Conservation (phyloP, 1,140 invertebrate genomes). For the Drosophila guanche region DNA sequence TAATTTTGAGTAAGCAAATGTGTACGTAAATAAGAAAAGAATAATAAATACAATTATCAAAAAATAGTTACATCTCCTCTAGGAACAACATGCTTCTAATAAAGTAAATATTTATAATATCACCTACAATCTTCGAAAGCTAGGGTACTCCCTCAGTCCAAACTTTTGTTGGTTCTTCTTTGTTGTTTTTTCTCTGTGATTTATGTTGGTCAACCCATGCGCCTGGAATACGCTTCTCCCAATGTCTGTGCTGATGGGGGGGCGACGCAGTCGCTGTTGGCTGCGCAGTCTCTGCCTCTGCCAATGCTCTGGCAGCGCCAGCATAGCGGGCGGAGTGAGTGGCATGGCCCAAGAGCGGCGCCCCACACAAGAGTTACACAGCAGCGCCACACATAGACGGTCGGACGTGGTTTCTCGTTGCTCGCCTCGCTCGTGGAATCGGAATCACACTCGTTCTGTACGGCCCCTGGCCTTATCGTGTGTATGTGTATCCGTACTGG, state of each 20-base stretch:
- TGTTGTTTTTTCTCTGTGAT: background rate
- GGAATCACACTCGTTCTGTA: constrained; percentile 31
- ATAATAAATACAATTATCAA: no score
- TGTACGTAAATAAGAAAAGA: background rate
- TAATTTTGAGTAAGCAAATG: no score
- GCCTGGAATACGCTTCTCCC: constrained; percentile 16
- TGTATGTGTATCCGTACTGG: constrained; percentile 30
- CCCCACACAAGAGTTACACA: constrained; percentile 67
- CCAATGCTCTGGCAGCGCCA: constrained; percentile 27
- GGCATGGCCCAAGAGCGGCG: constrained; percentile 38
- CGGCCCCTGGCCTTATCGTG: constrained; percentile 47
- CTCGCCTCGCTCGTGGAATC: constrained; percentile 40
- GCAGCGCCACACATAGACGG: constrained; percentile 72
- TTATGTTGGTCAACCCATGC: background rate
- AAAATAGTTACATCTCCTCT: background rate
- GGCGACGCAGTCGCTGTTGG: background rate
- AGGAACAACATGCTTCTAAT: no score
- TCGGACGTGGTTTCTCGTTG: constrained; percentile 40
- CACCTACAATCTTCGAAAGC: no score
- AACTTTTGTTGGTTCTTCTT: background rate
- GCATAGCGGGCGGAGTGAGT: constrained; percentile 53
- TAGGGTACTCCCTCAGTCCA: no score
- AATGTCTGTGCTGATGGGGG: constrained; percentile 7
- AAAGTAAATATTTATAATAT: no score
- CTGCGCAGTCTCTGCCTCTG: constrained; percentile 19